These are phyloP conservation scores for Leistus spinibarbis DNA, from an alignment of 2,888 invertebrate genomes.

Conservation along the genomic window DNA sequence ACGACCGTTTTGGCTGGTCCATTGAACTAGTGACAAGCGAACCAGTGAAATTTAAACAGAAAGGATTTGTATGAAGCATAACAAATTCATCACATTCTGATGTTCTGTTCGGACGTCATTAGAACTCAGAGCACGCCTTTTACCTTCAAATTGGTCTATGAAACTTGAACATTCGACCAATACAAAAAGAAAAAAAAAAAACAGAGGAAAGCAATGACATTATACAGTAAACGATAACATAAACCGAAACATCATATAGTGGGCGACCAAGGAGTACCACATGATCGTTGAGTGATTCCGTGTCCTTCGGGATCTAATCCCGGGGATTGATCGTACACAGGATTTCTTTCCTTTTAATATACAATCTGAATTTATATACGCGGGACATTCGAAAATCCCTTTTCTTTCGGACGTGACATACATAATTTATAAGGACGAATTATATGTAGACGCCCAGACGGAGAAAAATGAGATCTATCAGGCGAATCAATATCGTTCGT, in stretches of 20 bases:
- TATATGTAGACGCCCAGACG: not conserved
- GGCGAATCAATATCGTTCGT: not conserved
- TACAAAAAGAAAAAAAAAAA: conserved; percentile 7
- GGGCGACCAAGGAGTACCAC: not conserved
- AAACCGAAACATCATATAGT: not conserved
- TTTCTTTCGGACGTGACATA: conserved; percentile 17
- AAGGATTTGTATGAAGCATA: too few relatives aligned
- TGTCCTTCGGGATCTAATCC: conserved; percentile 16
- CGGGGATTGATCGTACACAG: conserved; percentile 26
- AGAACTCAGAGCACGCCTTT: conserved; percentile 18
- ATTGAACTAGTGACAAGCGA: not conserved
- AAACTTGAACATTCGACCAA: conserved; percentile 26
- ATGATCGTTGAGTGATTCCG: conserved; percentile 25
- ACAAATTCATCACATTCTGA: conserved; percentile 3
- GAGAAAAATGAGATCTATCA: not conserved
- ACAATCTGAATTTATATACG: conserved; percentile 36
- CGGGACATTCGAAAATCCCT: conserved; percentile 15
- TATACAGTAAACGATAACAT: conserved; percentile 30
- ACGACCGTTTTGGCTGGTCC: not conserved
- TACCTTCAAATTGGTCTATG: conserved; percentile 34
- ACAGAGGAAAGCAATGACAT: not conserved
- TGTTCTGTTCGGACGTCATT: conserved; percentile 8
- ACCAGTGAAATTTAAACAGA: not conserved
- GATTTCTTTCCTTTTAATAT: conserved; percentile 36
- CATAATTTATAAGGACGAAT: conserved; percentile 28